A percentile compares a stretch with the other conserved stretches of the same genome.
phyloP scores from a whole-genome alignment of 2,888 invertebrate genomes.

The Saturnia pavonia region DNA sequence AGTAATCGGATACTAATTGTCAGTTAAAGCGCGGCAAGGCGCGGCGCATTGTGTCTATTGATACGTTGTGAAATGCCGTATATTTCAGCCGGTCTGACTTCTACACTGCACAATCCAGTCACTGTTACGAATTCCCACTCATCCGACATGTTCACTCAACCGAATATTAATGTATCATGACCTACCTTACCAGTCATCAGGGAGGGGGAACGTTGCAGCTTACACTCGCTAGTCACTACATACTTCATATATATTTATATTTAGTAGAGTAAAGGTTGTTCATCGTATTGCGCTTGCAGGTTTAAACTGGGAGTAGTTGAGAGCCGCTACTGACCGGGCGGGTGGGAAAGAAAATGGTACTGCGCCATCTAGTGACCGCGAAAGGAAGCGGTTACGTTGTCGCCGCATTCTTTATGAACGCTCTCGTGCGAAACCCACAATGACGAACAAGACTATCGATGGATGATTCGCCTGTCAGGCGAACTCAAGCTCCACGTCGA shows the following conservation, averaged over 20 bases:
- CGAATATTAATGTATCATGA: neutral
- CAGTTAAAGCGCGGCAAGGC: no score
- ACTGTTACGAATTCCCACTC: no score
- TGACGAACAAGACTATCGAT: constrained; percentile 29
- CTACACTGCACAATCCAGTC: neutral
- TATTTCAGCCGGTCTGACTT: no score
- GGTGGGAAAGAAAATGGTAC: neutral
- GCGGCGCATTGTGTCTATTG: no score
- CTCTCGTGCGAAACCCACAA: constrained; percentile 5
- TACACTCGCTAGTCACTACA: neutral
- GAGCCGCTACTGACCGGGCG: neutral
- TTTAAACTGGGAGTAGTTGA: neutral
- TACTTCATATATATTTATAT: neutral
- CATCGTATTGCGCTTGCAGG: neutral
- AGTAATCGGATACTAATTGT: no score
- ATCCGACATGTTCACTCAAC: no score
- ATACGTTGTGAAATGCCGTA: no score
- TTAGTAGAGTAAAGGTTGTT: neutral
- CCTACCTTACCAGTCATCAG: neutral
- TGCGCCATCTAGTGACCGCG: constrained; percentile 25
- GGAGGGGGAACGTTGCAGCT: no score
- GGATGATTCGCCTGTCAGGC: neutral
- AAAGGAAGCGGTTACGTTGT: neutral
- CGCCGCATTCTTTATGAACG: constrained; percentile 6
- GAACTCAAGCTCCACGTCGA: neutral